A percentile compares a stretch with the other conserved stretches of the same genome.
These are phyloP conservation scores for Eupithecia dodoneata DNA, from an alignment of 2,888 invertebrate species.

Conservation along the genomic window DNA sequence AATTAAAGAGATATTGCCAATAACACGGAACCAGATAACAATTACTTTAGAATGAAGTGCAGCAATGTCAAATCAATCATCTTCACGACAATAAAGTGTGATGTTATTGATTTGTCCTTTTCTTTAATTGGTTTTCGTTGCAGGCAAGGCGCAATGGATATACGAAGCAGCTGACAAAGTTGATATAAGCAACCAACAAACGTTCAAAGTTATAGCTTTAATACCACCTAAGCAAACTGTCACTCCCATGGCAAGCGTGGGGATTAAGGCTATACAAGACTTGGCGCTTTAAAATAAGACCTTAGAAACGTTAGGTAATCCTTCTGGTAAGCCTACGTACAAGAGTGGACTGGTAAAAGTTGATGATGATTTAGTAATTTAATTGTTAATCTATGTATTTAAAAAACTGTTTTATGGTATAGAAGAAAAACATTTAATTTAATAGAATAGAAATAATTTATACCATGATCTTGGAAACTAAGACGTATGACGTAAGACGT, in stretches of 20 bases:
- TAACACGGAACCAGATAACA: background rate
- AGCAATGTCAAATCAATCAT: background rate
- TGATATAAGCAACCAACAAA: background rate
- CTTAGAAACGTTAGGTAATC: too few species aligned
- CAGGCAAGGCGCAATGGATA: background rate
- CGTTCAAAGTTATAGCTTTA: background rate
- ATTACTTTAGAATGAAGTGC: background rate
- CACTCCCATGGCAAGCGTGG: background rate
- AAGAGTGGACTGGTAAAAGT: too few species aligned
- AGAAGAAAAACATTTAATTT: too few species aligned
- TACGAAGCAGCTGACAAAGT: background rate
- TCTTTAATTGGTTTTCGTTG: background rate
- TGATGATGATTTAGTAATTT: too few species aligned
- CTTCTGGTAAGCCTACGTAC: too few species aligned
- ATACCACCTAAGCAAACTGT: background rate
- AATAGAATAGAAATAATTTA: too few species aligned
- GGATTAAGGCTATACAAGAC: background rate
- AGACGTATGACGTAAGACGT: background rate
- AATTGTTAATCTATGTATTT: too few species aligned
- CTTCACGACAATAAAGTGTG: background rate
- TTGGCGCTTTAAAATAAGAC: too few species aligned
- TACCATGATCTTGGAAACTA: too few species aligned
- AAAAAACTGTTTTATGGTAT: too few species aligned
- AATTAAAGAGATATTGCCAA: background rate
- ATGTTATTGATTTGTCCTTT: constrained; percentile 4